Conservation (phyloP, 2,113 vertebrate genomes). For the Phocoena sinus region DNA sequence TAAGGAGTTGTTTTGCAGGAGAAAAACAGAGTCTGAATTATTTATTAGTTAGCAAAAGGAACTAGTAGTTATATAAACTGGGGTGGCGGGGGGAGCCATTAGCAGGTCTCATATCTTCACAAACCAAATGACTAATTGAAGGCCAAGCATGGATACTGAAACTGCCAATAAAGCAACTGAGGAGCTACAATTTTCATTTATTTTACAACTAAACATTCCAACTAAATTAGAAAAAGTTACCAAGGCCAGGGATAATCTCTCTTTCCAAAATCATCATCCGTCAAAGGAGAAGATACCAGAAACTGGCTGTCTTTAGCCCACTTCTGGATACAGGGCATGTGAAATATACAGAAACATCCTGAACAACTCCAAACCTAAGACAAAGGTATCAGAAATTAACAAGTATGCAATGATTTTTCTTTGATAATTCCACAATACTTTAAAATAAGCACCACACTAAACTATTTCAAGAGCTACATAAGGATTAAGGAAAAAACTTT, state of each 20-base stretch:
- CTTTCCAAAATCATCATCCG: constrained; percentile 92
- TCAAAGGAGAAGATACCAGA: constrained; percentile 90
- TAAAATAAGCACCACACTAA: not conserved
- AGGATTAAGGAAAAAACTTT: not conserved
- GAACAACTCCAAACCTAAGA: constrained; percentile 95
- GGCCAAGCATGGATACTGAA: not conserved
- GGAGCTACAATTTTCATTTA: not conserved
- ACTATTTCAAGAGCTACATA: constrained; percentile 26
- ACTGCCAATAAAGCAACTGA: constrained; percentile 18
- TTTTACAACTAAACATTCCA: constrained; percentile 45
- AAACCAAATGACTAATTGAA: not conserved
- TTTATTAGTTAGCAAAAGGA: not conserved
- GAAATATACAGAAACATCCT: constrained; percentile 96
- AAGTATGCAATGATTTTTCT: not conserved
- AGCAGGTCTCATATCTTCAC: not conserved
- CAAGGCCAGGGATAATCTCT: constrained; percentile 96
- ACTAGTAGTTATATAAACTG: not conserved
- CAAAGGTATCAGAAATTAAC: constrained; percentile 3
- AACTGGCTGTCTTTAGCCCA: constrained; percentile 96
- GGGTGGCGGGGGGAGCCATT: not conserved
- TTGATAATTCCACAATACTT: constrained; percentile 32
- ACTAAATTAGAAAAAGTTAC: constrained; percentile 78
- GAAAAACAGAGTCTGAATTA: not conserved
- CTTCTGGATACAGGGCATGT: constrained; percentile 96
- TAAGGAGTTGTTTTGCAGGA: not conserved